Evolutionary conservation across 2,113 vertebrate genomes (phyloP).

Genomic region (Oxygymnocypris stewartii): DNA sequence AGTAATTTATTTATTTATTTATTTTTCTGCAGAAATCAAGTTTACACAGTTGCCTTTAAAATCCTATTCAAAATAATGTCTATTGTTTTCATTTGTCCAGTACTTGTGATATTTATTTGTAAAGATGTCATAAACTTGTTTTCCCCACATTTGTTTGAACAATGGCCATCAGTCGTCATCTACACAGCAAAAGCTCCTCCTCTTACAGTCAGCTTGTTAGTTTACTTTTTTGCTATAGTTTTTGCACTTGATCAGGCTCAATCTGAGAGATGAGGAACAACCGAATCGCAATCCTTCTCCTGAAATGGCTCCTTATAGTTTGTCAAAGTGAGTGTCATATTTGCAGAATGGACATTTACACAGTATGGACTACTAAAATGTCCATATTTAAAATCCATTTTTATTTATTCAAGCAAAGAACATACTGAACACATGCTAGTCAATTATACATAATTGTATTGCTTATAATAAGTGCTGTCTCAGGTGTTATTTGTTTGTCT

Average conservation of each 20-base stretch:
- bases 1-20: not conserved
- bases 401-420: not conserved
- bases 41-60: too few relatives aligned
- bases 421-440: not conserved
- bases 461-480: not conserved
- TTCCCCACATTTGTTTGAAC: not conserved
- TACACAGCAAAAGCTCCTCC: not conserved
- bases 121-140: not conserved
- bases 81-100: not conserved
- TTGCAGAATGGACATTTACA: not conserved
- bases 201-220: not conserved
- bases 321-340: slow-evolving; percentile 13
- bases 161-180: not conserved
- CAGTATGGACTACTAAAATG: not conserved
- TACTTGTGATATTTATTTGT: not conserved
- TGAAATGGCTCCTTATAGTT: not conserved
- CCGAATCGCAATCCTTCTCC: not conserved
- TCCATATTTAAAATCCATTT: not conserved
- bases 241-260: not conserved
- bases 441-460: not conserved
- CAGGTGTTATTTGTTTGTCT: not conserved
- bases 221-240: not conserved
- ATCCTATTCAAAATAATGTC: too few relatives aligned
- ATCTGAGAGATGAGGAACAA: not conserved
- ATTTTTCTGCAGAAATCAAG: too few relatives aligned